Conservation (phyloP, 2,888 invertebrate species). For the Sclerodermus sp. region DNA sequence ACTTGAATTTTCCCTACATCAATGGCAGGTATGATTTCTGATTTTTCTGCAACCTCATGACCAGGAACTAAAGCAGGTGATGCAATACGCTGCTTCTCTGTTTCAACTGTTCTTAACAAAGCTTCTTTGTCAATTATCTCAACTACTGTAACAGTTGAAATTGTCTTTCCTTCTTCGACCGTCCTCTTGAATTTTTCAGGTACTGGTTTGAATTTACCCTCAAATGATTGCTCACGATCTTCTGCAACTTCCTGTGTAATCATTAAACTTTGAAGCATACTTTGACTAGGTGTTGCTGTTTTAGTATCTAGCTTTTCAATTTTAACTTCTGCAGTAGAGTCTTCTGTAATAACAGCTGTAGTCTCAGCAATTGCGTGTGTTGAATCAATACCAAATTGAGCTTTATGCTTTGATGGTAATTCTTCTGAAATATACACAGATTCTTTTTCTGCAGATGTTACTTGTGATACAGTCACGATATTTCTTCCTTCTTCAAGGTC, state of each 20-base stretch:
- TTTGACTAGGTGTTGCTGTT: constrained; percentile 30
- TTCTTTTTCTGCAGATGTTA: constrained; percentile 61
- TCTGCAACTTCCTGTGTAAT: constrained; percentile 46
- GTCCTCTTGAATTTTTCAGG: constrained; percentile 55
- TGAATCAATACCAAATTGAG: constrained; percentile 33
- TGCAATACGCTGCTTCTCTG: constrained; percentile 32
- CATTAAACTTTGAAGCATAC: constrained; percentile 40
- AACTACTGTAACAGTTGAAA: constrained; percentile 59
- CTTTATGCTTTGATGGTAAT: constrained; percentile 32
- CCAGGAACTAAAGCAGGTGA: constrained; percentile 37
- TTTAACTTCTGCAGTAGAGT: constrained; percentile 28
- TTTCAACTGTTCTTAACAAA: constrained; percentile 44
- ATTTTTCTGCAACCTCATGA: constrained; percentile 59
- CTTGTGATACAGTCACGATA: constrained; percentile 58
- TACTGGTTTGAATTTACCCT: constrained; percentile 50
- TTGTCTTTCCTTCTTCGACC: constrained; percentile 55
- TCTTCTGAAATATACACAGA: constrained; percentile 36
- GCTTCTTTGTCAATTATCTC: constrained; percentile 60
- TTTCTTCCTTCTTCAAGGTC: constrained; percentile 61
- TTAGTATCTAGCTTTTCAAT: constrained; percentile 30
- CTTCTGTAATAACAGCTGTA: constrained; percentile 52
- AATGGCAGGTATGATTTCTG: constrained; percentile 57
- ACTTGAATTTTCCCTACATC: constrained; percentile 51
- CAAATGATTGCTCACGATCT: constrained; percentile 51
- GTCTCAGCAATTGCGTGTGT: constrained; percentile 57